Conservation (phyloP, 2,797 vertebrate genomes). For the Rhinatrema bivittatum region DNA sequence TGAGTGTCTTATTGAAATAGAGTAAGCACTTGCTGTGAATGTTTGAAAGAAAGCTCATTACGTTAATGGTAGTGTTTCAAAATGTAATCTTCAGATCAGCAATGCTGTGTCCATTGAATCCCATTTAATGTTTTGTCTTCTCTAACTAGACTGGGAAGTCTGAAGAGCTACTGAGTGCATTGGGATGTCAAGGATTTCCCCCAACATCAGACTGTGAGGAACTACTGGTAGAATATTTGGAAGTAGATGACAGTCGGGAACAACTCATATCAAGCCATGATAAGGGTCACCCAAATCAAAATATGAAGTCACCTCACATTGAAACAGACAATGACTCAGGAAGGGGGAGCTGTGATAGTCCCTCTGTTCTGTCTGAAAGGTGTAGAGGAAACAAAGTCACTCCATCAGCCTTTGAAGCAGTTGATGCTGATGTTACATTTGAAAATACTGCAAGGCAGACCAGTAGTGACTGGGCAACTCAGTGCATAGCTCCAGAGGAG, state of each 20-base stretch:
- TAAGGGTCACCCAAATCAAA: conserved; percentile 42
- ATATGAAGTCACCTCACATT: conserved; percentile 40
- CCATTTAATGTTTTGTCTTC: too few relatives aligned
- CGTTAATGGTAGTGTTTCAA: too few relatives aligned
- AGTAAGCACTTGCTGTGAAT: too few relatives aligned
- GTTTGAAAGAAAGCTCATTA: too few relatives aligned
- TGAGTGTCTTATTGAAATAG: too few relatives aligned
- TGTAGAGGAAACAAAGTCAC: conserved; percentile 32
- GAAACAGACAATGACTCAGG: conserved; percentile 79
- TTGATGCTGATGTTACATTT: conserved; percentile 10
- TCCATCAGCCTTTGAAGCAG: conserved; percentile 14
- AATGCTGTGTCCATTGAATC: too few relatives aligned
- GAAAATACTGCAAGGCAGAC: conserved; percentile 21
- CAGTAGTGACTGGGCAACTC: conserved; percentile 3
- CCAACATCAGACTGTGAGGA: conserved; percentile 71
- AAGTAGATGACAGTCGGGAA: conserved; percentile 72
- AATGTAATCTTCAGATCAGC: too few relatives aligned
- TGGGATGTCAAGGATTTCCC: conserved; percentile 77
- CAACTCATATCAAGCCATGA: conserved; percentile 53
- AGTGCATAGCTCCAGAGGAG: conserved; percentile 2
- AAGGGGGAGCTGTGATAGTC: conserved; percentile 83
- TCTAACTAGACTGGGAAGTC: conserved; percentile 70
- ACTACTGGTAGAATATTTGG: conserved; percentile 79
- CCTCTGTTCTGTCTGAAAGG: conserved; percentile 73
- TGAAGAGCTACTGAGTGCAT: conserved; percentile 70